Evolutionary conservation across 2,113 vertebrate species (phyloP).

Genomic region (Actenoides hombroni): DNA sequence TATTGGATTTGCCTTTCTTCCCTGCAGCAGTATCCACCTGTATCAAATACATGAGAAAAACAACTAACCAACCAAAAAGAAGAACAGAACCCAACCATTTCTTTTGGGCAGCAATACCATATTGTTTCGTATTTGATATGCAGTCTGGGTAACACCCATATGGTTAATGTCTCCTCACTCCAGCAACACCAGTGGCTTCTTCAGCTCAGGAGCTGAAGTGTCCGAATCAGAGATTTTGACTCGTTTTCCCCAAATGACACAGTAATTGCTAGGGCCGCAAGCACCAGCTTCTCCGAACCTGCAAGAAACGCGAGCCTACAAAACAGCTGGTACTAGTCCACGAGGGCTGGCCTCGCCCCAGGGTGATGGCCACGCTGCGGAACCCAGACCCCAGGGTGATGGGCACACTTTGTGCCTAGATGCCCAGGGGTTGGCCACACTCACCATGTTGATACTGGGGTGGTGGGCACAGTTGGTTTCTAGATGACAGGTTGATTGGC

Average conservation of each 20-base stretch:
- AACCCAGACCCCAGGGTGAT: neutral
- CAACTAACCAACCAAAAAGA: neutral
- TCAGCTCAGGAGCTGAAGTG: neutral
- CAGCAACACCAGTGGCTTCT: neutral
- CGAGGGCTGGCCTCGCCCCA: too few relatives aligned
- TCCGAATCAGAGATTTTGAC: neutral
- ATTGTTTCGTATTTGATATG: neutral
- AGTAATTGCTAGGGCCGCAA: accelerated
- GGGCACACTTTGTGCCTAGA: too few relatives aligned
- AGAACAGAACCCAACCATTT: neutral
- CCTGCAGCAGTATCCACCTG: neutral
- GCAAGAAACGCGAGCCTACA: too few relatives aligned
- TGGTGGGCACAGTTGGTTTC: too few relatives aligned
- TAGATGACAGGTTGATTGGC: too few relatives aligned
- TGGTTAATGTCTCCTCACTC: neutral
- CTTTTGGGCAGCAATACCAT: neutral
- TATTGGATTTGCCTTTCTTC: neutral
- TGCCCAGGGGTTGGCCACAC: neutral
- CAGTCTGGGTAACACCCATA: neutral
- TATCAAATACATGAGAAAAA: neutral
- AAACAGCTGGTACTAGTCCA: too few relatives aligned
- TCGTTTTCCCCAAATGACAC: neutral
- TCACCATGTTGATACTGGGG: neutral
- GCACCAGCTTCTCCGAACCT: too few relatives aligned
- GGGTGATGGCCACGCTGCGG: neutral